These are phyloP conservation scores for Ypsolopha scabrella DNA, from an alignment of 2,888 invertebrate species.

Conservation along the genomic window DNA sequence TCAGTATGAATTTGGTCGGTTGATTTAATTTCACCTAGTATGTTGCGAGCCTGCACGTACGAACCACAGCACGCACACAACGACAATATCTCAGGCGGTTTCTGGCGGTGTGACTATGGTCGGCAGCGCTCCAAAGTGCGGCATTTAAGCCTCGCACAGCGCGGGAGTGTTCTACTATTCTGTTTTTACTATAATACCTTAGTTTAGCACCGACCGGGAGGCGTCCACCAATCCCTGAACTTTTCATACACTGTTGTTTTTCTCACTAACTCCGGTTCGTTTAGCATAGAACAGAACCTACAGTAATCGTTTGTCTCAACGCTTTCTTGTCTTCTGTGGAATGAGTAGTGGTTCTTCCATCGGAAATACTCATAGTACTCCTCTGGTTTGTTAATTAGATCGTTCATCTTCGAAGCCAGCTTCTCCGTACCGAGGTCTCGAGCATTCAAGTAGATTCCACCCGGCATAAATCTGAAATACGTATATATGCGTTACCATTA, in stretches of 20 bases:
- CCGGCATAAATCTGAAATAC: slow-evolving; percentile 25
- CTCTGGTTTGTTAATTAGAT: slow-evolving; percentile 19
- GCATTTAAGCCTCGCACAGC: too few relatives aligned
- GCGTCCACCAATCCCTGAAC: slow-evolving; percentile 14
- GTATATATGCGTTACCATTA: neutral
- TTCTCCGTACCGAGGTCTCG: slow-evolving; percentile 9
- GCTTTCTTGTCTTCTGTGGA: slow-evolving; percentile 13
- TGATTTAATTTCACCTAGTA: too few relatives aligned
- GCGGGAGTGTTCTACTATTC: too few relatives aligned
- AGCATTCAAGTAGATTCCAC: slow-evolving; percentile 25
- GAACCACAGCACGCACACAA: too few relatives aligned
- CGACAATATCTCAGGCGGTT: too few relatives aligned
- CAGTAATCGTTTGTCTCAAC: slow-evolving; percentile 22
- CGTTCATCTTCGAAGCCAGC: slow-evolving; percentile 20
- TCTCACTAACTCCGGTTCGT: slow-evolving; percentile 15
- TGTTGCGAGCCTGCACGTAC: too few relatives aligned
- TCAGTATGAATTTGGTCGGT: too few relatives aligned
- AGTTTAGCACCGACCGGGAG: slow-evolving; percentile 12
- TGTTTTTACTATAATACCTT: neutral
- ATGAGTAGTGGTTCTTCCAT: slow-evolving; percentile 29
- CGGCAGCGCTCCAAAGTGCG: too few relatives aligned
- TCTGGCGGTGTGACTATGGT: too few relatives aligned
- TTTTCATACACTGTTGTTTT: slow-evolving; percentile 14
- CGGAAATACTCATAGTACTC: slow-evolving; percentile 24
- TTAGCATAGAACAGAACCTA: slow-evolving; percentile 20